Conservation (phyloP, 2,888 invertebrate species). For the Cinara cedri region DNA sequence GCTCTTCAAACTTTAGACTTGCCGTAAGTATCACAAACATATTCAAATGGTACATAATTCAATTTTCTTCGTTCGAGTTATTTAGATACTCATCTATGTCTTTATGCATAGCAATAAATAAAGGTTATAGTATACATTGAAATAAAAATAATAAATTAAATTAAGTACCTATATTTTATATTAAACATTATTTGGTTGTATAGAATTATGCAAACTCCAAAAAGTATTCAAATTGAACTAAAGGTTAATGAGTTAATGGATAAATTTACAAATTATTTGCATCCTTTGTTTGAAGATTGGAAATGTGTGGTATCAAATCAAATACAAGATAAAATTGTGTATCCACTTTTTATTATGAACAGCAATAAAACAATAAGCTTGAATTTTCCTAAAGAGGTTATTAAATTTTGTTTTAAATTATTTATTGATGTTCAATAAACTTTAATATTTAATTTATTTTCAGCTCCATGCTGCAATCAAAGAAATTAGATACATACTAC, state of each 20-base stretch:
- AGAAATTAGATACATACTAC: constrained; percentile 33
- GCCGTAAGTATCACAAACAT: constrained; percentile 10
- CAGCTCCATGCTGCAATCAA: constrained; percentile 43
- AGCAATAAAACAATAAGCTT: constrained; percentile 67
- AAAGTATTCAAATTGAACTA: constrained; percentile 64
- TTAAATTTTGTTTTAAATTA: neutral
- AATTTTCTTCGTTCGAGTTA: no score
- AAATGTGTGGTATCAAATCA: constrained; percentile 70
- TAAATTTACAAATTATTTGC: constrained; percentile 71
- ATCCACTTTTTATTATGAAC: constrained; percentile 69
- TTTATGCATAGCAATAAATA: no score
- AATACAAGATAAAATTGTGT: constrained; percentile 70
- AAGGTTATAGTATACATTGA: no score
- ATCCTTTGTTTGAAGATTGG: constrained; percentile 75
- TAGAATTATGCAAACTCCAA: constrained; percentile 70
- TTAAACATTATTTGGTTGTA: constrained; percentile 40
- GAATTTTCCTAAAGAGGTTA: constrained; percentile 73
- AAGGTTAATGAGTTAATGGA: constrained; percentile 73
- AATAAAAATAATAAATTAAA: no score
- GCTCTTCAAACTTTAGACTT: constrained; percentile 11
- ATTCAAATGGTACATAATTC: no score
- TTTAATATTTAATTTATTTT: neutral
- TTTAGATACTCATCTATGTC: no score
- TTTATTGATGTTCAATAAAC: neutral
- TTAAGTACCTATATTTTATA: neutral